phyloP scores from a whole-genome alignment of 2,113 vertebrate species.

The Raja brachyura region DNA sequence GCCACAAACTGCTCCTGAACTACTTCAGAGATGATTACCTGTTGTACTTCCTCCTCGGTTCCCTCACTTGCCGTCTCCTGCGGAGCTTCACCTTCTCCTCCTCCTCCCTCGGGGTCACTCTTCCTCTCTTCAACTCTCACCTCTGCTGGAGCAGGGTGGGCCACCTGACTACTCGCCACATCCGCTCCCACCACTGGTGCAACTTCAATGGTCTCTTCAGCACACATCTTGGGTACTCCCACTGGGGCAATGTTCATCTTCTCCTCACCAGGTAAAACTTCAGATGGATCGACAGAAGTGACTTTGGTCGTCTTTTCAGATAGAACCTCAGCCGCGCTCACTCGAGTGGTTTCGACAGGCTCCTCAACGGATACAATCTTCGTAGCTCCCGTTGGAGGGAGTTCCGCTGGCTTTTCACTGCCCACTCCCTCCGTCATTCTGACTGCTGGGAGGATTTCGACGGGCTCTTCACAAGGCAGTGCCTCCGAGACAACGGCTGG shows the following conservation, averaged over 20 bases:
- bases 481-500: constrained; percentile 21
- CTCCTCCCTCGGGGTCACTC: neutral
- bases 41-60: neutral
- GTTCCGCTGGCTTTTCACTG: neutral
- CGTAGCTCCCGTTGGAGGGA: neutral
- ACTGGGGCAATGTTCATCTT: neutral
- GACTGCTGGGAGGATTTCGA: neutral
- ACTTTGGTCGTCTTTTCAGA: constrained; percentile 38
- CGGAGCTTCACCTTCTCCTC: neutral
- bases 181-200: too few relatives aligned
- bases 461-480: neutral
- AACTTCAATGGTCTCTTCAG: neutral
- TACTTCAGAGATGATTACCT: neutral
- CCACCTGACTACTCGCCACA: too few relatives aligned
- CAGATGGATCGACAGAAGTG: constrained; percentile 33
- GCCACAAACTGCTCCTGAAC: neutral
- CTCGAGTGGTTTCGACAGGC: neutral
- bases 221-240: neutral
- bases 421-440: neutral
- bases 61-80: neutral
- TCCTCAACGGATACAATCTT: neutral
- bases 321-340: neutral
- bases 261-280: neutral
- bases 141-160: neutral
- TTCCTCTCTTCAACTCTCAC: neutral